Percentiles rank a stretch among this genome's conserved stretches.
Evolutionary conservation across 2,113 vertebrate species (phyloP).

Genomic region (Atlantisia rogersi): DNA sequence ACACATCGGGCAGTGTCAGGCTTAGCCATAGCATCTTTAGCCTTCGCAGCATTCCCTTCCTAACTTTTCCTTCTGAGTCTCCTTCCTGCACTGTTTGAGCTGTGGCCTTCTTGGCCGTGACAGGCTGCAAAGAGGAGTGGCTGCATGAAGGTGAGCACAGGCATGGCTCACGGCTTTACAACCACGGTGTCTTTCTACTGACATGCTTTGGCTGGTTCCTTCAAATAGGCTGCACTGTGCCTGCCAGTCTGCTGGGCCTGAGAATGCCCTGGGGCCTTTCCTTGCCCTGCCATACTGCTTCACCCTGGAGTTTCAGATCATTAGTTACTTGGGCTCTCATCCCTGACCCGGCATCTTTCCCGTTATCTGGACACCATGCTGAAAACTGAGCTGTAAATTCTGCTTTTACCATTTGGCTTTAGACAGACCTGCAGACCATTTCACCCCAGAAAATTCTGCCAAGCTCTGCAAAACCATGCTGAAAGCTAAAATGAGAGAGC

Average conservation of each 20-base stretch:
- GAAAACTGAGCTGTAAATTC: not conserved
- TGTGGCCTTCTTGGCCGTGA: rapidly evolving
- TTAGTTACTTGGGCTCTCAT: not conserved
- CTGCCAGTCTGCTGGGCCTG: not conserved
- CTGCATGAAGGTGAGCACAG: no score
- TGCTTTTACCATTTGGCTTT: not conserved
- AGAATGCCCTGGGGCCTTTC: not conserved
- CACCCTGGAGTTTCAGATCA: not conserved
- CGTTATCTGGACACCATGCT: not conserved
- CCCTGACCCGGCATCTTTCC: not conserved
- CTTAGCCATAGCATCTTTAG: not conserved
- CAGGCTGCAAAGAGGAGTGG: rapidly evolving
- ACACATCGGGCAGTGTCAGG: not conserved
- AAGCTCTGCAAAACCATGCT: not conserved
- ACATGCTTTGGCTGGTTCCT: not conserved
- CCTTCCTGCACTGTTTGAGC: not conserved
- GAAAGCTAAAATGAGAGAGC: not conserved
- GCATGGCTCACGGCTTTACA: no score
- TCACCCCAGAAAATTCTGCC: not conserved
- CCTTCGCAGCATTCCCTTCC: not conserved
- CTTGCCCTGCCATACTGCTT: not conserved
- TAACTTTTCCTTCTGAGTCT: not conserved
- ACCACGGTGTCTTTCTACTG: no score
- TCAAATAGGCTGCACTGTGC: not conserved
- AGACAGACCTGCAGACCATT: not conserved